These are phyloP conservation scores for Ophioderma brevispina DNA, from an alignment of 35 echinoderm and acorn worm species.

Conservation along the genomic window DNA sequence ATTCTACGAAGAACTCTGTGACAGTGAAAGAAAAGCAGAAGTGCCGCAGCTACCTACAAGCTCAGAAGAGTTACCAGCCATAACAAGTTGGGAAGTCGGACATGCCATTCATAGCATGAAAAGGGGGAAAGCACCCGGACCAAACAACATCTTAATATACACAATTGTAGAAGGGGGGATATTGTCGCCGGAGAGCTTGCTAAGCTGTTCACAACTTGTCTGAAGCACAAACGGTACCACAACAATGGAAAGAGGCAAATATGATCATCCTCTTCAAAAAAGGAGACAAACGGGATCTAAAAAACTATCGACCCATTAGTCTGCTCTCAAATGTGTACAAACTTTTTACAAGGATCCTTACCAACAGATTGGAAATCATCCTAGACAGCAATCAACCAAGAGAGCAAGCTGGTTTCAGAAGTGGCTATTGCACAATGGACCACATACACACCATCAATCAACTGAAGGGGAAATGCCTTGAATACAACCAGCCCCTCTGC, in stretches of 20 bases:
- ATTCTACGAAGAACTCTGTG: neutral
- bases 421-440: constrained; percentile 1
- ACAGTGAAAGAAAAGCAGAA: neutral
- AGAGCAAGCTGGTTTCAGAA: constrained; percentile 31
- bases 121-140: constrained; percentile 23
- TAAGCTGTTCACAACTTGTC: neutral
- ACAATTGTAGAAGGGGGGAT: neutral
- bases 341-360: constrained; percentile 25
- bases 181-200: neutral
- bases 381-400: constrained; percentile 33
- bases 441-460: constrained; percentile 38
- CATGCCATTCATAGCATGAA: constrained; percentile 19
- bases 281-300: constrained; percentile 20
- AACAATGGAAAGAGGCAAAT: constrained; percentile 11
- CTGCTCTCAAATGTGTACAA: constrained; percentile 36
- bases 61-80: neutral
- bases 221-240: neutral
- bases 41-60: neutral
- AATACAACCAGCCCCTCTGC: constrained; percentile 6
- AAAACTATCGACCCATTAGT: constrained; percentile 37
- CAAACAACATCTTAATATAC: constrained; percentile 11
- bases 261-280: constrained; percentile 32
- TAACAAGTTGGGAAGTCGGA: neutral
- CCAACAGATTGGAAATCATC: constrained; percentile 15
- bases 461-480: constrained; percentile 24